These are phyloP conservation scores for Bombyx mandarina DNA, from an alignment of 1,140 invertebrate species.

Conservation along the genomic window DNA sequence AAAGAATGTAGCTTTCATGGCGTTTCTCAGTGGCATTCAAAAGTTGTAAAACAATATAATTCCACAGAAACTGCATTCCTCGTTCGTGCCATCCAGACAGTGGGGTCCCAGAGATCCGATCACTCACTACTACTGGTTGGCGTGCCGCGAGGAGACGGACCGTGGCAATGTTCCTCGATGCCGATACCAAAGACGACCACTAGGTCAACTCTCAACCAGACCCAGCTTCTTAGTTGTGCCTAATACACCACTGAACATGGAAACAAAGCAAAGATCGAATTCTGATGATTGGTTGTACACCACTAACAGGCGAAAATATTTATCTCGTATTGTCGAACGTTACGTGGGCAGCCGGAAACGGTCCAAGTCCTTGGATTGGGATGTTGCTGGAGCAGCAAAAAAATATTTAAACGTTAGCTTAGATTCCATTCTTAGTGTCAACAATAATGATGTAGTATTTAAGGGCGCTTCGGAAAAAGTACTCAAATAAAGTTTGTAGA, in stretches of 20 bases:
- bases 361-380: constrained; percentile 41
- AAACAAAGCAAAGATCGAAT: constrained; percentile 33
- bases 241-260: constrained; percentile 9
- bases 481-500: not conserved
- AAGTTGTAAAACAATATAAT: not conserved
- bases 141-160: constrained; percentile 49
- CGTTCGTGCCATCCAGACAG: constrained; percentile 72
- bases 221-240: constrained; percentile 19
- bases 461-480: not conserved
- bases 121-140: constrained; percentile 73
- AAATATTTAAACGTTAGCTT: not conserved
- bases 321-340: constrained; percentile 17
- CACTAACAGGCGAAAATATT: constrained; percentile 25
- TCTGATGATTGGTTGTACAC: constrained; percentile 47
- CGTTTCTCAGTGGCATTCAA: too few relatives aligned
- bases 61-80: constrained; percentile 72
- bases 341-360: constrained; percentile 14
- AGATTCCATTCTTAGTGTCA: not conserved
- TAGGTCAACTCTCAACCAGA: constrained; percentile 38
- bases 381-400: not conserved
- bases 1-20: too few relatives aligned
- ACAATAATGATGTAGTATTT: constrained; percentile 1
- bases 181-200: constrained; percentile 26
- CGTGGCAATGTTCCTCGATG: constrained; percentile 30
- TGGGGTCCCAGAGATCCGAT: constrained; percentile 77